A percentile compares a stretch with the other conserved stretches of the same genome.
Evolutionary conservation across 1,140 invertebrate genomes (phyloP).

Genomic region (Drosophila ficusphila): DNA sequence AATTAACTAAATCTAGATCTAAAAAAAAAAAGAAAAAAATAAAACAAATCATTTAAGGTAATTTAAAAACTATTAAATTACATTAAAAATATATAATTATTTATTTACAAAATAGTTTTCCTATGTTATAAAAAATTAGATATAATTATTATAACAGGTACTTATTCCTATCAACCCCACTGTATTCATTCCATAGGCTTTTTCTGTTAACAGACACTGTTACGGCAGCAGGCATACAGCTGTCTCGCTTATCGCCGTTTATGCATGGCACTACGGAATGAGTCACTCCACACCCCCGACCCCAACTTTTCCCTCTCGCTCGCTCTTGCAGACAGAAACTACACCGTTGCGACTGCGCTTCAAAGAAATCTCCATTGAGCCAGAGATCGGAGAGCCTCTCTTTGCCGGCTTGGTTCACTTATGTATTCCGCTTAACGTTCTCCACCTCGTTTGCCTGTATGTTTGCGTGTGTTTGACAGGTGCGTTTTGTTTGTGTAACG

Average conservation of each 20-base stretch:
- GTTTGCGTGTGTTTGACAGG: constrained; percentile 63
- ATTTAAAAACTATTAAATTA: no score
- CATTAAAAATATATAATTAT: no score
- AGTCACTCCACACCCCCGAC: constrained; percentile 18
- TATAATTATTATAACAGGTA: no score
- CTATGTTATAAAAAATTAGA: no score
- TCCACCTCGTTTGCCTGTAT: background rate
- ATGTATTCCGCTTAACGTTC: background rate
- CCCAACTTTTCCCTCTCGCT: background rate
- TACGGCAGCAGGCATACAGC: constrained; percentile 20
- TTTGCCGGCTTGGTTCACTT: constrained; percentile 30
- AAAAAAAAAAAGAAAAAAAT: background rate
- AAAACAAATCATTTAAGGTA: no score
- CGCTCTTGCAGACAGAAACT: background rate
- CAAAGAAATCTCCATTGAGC: constrained; percentile 22
- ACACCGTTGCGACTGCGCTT: constrained; percentile 39
- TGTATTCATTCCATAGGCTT: background rate
- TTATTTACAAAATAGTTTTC: no score
- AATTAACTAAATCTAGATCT: no score
- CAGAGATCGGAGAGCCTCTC: constrained; percentile 9
- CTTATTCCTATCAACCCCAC: background rate
- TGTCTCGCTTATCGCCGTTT: constrained; percentile 29
- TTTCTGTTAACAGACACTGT: constrained; percentile 1
- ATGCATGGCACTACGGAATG: constrained; percentile 27
- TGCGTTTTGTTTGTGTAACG: constrained; percentile 70